Evolutionary conservation across 2,888 invertebrate species (phyloP).

Genomic region (Augiades crinisus): DNA sequence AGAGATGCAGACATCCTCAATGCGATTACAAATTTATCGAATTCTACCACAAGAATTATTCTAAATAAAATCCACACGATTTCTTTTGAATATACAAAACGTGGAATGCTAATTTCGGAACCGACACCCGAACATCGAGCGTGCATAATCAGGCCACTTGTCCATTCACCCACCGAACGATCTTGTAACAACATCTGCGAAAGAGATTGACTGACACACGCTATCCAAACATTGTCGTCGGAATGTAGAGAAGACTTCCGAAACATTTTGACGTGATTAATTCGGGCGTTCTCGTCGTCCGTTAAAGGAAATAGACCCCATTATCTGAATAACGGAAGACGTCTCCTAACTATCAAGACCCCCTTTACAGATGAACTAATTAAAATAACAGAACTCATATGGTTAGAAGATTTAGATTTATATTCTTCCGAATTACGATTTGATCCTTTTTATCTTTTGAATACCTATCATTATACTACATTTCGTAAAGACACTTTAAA

Average conservation of each 20-base stretch:
- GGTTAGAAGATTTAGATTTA: too few relatives aligned
- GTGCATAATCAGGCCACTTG: not conserved
- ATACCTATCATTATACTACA: too few relatives aligned
- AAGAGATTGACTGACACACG: constrained; percentile 29
- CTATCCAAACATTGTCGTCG: constrained; percentile 29
- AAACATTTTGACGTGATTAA: not conserved
- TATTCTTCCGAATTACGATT: too few relatives aligned
- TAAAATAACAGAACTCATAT: too few relatives aligned
- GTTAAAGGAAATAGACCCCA: not conserved
- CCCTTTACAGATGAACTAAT: too few relatives aligned
- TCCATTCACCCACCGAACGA: not conserved
- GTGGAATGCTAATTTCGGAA: not conserved
- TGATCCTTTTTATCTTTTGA: too few relatives aligned
- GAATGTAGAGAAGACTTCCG: constrained; percentile 27
- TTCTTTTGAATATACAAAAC: not conserved
- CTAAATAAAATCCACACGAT: not conserved
- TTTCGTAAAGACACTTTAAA: too few relatives aligned
- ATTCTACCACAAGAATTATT: too few relatives aligned
- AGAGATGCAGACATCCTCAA: too few relatives aligned
- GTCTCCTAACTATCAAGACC: too few relatives aligned
- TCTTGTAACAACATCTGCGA: constrained; percentile 17
- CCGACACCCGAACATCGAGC: not conserved
- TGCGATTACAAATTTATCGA: too few relatives aligned
- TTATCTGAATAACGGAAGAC: too few relatives aligned
- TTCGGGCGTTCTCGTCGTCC: not conserved